Base-by-base conservation (phyloP, 2,888 invertebrate genomes). In the Drosophila dives region DNA sequence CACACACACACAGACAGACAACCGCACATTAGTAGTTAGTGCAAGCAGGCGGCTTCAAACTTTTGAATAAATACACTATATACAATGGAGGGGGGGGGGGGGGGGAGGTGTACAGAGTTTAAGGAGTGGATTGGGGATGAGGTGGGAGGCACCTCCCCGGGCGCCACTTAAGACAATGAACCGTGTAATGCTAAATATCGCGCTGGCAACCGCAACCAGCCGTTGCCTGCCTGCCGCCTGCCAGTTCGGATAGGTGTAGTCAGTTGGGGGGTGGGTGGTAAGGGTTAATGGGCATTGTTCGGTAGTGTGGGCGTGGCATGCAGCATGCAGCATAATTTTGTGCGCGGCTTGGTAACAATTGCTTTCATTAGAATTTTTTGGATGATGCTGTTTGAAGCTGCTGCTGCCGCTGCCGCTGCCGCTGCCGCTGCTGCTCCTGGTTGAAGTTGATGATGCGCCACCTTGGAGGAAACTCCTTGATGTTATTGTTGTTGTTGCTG, bases 11-110 rank as follows among this genome's bases (percentile, higher is more conserved):
- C 36, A 51, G 53, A 59, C 54, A 69, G 68, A 65, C 56, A 81
- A 86, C 86, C 86, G 86, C 86, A 90, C 86, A 86, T 90, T 88
- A 86, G 86, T 86, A 86, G 90, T 90, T 90, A 88, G 90, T 90
- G 86, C 90, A 88, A 86, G 86, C 86, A 90, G 86, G 83, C 86
- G 86, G 77, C 82, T 71, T 75, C 82, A 77, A 89, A 85, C 85
- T 89, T 85, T 86, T 85, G 79, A 89, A 86, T 89, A 86, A 90
- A 86, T 89, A 89, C 88, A 86, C 89, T 88, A 89, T 76, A 62
- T 62, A 58, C 59, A 34, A 7, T n/a, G n/a, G n/a, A n/a, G n/a
- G n/a, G n/a, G n/a, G 7, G 23, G 23, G 23, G 23, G 23, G 2
- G 48, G 48, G 32, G 23, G 20, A 10, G 10, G 40, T 23, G n/a